Percentiles rank a stretch among this genome's conserved stretches.
These are phyloP conservation scores for Acleris sparsana DNA, from an alignment of 2,888 invertebrate genomes.

Conservation along the genomic window DNA sequence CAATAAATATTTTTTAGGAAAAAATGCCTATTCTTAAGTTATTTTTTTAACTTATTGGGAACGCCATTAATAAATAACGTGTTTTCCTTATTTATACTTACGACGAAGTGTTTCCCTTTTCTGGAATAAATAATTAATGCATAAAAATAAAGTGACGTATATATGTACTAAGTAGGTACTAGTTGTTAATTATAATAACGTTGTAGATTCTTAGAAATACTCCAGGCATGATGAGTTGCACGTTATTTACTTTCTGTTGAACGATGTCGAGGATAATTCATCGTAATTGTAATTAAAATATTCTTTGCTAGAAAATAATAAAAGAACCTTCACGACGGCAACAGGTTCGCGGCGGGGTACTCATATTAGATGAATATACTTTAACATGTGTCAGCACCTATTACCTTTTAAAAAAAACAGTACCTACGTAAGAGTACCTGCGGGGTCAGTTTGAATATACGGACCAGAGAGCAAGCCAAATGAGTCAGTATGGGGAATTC, in stretches of 20 bases:
- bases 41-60: no score
- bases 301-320: conserved; percentile 27
- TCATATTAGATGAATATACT: neutral
- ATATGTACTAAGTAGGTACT: neutral
- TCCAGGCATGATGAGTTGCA: conserved; percentile 4
- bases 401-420: no score
- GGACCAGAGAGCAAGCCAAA: no score
- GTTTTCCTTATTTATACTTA: no score
- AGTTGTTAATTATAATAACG: neutral
- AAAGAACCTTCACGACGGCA: conserved; percentile 1
- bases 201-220: conserved; percentile 14
- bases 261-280: conserved; percentile 23
- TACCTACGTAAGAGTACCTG: no score
- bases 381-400: neutral
- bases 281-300: conserved; percentile 25
- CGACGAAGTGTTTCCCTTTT: neutral
- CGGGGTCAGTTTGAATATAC: no score
- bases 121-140: neutral
- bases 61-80: no score
- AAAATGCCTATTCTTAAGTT: no score
- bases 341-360: conserved; percentile 17
- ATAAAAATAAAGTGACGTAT: neutral
- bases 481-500: no score
- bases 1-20: no score
- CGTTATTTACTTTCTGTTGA: conserved; percentile 30